These are phyloP conservation scores for Eurytoma californica DNA, from an alignment of 2,888 invertebrate genomes.

Conservation along the genomic window DNA sequence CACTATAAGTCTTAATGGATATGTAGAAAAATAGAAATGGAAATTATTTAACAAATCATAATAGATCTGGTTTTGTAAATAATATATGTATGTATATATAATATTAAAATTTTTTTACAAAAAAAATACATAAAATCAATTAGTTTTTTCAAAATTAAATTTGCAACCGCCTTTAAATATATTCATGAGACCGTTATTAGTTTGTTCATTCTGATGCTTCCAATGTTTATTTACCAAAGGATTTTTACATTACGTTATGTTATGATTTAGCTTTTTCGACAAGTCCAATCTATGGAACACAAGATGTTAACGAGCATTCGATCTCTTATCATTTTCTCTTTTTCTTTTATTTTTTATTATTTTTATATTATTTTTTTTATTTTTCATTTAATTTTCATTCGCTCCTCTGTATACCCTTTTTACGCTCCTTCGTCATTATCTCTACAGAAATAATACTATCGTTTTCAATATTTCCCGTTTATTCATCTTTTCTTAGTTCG, in stretches of 20 bases:
- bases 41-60: slow-evolving; percentile 42
- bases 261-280: slow-evolving; percentile 58
- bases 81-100: slow-evolving; percentile 7
- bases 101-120: slow-evolving; percentile 29
- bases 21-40: not conserved
- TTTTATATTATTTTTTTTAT: slow-evolving; percentile 58
- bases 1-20: slow-evolving; percentile 34
- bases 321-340: slow-evolving; percentile 60
- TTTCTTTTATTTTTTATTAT: slow-evolving; percentile 56
- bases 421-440: slow-evolving; percentile 45
- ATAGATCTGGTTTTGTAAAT: slow-evolving; percentile 40
- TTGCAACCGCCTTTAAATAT: not conserved
- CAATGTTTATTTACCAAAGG: slow-evolving; percentile 71
- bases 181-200: slow-evolving; percentile 38
- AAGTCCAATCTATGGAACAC: slow-evolving; percentile 63
- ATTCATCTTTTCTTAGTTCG: slow-evolving; percentile 5
- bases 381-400: slow-evolving; percentile 55
- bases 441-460: slow-evolving; percentile 51
- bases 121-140: slow-evolving; percentile 10
- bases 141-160: not conserved
- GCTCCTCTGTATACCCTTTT: slow-evolving; percentile 30
- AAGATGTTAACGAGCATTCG: slow-evolving; percentile 60
- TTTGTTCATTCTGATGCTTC: slow-evolving; percentile 61
- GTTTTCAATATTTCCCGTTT: slow-evolving; percentile 47
- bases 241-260: slow-evolving; percentile 70